Evolutionary conservation across 2,888 invertebrate species (phyloP).

Genomic region (Drosophila maculinotata): DNA sequence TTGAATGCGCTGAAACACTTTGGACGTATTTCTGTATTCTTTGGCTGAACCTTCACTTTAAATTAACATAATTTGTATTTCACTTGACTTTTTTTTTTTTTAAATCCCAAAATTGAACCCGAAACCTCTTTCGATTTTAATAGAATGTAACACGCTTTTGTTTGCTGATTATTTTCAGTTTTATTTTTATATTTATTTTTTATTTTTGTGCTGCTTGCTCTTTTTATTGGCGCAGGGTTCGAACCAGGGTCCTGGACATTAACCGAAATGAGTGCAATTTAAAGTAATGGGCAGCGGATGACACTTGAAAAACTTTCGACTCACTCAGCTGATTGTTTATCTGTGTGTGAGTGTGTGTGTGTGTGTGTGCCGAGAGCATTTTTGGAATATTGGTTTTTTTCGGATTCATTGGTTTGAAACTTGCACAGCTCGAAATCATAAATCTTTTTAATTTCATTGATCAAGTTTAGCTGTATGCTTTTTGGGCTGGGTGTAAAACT

Average conservation of each 20-base stretch:
- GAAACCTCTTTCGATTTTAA: conserved; percentile 67
- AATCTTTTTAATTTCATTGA: conserved; percentile 81
- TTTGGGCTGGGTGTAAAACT: conserved; percentile 34
- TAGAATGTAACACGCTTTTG: conserved; percentile 72
- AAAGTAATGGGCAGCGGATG: conserved; percentile 67
- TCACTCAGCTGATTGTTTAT: conserved; percentile 62
- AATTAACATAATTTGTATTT: conserved; percentile 78
- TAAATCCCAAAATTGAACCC: conserved; percentile 21
- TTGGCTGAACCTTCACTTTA: conserved; percentile 58
- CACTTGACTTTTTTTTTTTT: conserved; percentile 40
- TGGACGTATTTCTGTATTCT: conserved; percentile 26
- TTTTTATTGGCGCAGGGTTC: conserved; percentile 51
- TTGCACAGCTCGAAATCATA: conserved; percentile 70
- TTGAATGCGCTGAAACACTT: conserved; percentile 69
- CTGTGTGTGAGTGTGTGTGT: neutral
- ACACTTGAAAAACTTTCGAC: conserved; percentile 66
- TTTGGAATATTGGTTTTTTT: conserved; percentile 14
- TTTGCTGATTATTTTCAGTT: conserved; percentile 78
- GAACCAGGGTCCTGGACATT: conserved; percentile 62
- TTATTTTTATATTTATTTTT: conserved; percentile 40
- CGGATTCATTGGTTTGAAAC: conserved; percentile 55
- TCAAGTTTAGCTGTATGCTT: conserved; percentile 60
- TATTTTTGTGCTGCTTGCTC: conserved; percentile 48
- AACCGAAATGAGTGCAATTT: conserved; percentile 74
- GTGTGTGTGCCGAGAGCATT: neutral